phyloP scores from a whole-genome alignment of 1,140 invertebrate genomes.

The Drosophila lacertosa region DNA sequence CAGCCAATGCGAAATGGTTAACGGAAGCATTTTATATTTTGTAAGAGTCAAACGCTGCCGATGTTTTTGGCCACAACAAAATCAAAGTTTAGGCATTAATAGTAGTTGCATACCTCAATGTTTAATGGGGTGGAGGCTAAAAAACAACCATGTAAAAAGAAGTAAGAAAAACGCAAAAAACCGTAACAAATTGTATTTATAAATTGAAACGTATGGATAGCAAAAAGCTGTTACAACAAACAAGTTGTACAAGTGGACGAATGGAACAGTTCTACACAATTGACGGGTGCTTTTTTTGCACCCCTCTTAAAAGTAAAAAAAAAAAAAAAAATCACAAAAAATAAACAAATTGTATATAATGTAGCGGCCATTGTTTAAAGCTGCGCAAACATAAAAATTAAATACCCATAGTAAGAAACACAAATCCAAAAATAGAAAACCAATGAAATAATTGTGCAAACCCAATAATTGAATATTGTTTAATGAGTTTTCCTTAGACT shows the following conservation, averaged over 20 bases:
- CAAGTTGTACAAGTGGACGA: too few species aligned
- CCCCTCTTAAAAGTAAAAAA: too few species aligned
- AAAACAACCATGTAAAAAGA: background rate
- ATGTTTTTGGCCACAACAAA: slow-evolving; percentile 60
- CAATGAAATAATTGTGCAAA: background rate
- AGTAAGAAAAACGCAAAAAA: background rate
- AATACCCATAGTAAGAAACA: slow-evolving; percentile 30
- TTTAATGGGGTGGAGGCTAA: slow-evolving; percentile 69
- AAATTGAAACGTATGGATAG: slow-evolving; percentile 20
- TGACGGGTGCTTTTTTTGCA: background rate
- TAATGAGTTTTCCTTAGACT: too few species aligned
- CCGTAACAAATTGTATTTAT: slow-evolving; percentile 52
- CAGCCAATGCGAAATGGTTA: slow-evolving; percentile 23
- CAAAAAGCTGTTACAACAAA: too few species aligned
- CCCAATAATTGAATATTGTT: too few species aligned
- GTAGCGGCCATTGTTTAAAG: slow-evolving; percentile 41
- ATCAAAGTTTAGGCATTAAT: slow-evolving; percentile 63
- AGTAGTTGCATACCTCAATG: slow-evolving; percentile 62
- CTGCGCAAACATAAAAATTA: slow-evolving; percentile 47
- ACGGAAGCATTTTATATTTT: slow-evolving; percentile 43
- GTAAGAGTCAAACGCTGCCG: slow-evolving; percentile 33
- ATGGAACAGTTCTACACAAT: background rate
- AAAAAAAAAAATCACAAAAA: background rate
- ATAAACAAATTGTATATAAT: slow-evolving; percentile 56
- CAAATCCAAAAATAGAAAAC: background rate